Evolutionary conservation across 2,888 invertebrate species (phyloP).

Genomic region (Cataglyphis altisquamis): DNA sequence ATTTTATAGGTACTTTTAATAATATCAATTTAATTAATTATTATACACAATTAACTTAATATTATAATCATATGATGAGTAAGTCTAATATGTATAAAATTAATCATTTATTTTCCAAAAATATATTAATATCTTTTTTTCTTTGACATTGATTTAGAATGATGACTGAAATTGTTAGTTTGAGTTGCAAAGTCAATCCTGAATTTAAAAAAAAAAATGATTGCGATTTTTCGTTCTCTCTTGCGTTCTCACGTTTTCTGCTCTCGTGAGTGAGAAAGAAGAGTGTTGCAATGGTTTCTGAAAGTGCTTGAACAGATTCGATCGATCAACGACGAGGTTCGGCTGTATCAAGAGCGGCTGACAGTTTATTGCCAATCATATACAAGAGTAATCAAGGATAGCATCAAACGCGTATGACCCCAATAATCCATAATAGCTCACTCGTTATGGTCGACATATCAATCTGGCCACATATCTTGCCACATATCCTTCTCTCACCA

Average conservation of each 20-base stretch:
- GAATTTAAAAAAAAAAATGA: neutral
- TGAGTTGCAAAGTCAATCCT: neutral
- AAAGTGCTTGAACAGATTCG: constrained; percentile 32
- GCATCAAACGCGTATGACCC: constrained; percentile 55
- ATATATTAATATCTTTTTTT: neutral
- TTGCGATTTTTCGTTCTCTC: neutral
- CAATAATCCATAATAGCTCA: constrained; percentile 63
- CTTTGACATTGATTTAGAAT: neutral
- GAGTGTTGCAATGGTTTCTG: constrained; percentile 23
- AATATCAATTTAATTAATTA: neutral
- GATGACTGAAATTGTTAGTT: neutral
- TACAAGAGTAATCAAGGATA: constrained; percentile 64
- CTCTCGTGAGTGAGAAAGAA: constrained; percentile 23
- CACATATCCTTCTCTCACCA: constrained; percentile 62
- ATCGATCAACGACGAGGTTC: constrained; percentile 36
- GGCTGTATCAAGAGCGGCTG: constrained; percentile 7
- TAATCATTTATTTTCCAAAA: neutral
- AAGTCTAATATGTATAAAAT: neutral
- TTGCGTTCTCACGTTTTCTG: constrained; percentile 7
- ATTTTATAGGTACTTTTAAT: neutral
- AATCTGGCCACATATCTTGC: constrained; percentile 63
- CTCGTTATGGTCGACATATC: constrained; percentile 66
- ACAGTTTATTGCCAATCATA: constrained; percentile 59
- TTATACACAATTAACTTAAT: neutral
- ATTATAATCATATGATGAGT: neutral